Evolutionary conservation across 2,797 vertebrate genomes (phyloP).

Genomic region (Clarias fuscus): DNA sequence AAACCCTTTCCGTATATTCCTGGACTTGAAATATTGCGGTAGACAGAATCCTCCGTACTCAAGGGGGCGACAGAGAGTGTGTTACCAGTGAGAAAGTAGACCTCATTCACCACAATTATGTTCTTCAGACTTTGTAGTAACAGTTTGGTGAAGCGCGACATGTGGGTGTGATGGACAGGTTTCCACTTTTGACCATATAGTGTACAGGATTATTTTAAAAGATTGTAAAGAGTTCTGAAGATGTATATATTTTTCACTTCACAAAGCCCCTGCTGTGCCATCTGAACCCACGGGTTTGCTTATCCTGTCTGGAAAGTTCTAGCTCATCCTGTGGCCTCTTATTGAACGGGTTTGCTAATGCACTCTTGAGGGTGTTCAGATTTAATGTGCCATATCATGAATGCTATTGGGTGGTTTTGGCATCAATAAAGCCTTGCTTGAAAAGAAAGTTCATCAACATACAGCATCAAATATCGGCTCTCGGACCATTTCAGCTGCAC

Average conservation of each 20-base stretch:
- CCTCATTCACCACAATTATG: background rate
- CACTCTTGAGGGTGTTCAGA: background rate
- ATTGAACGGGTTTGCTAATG: background rate
- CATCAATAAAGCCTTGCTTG: background rate
- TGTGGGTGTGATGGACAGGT: background rate
- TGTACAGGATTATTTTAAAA: background rate
- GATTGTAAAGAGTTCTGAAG: background rate
- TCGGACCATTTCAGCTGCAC: background rate
- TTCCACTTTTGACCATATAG: background rate
- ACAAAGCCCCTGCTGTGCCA: too few species aligned
- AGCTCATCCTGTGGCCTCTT: background rate
- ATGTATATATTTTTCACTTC: too few species aligned
- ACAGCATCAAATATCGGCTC: background rate
- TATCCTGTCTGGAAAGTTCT: too few species aligned
- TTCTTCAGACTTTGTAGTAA: background rate
- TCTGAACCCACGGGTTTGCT: too few species aligned
- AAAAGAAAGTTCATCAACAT: background rate
- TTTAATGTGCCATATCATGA: background rate
- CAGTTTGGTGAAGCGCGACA: background rate
- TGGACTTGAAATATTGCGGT: background rate
- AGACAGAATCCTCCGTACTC: background rate
- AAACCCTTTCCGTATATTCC: too few species aligned
- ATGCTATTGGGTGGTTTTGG: background rate
- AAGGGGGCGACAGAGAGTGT: background rate
- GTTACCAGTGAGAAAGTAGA: background rate